Evolutionary conservation across 2,113 vertebrate genomes (phyloP), one percentile per base, ranked within the genome.

Genomic region (Sinocyclocheilus rhinocerous): DNA sequence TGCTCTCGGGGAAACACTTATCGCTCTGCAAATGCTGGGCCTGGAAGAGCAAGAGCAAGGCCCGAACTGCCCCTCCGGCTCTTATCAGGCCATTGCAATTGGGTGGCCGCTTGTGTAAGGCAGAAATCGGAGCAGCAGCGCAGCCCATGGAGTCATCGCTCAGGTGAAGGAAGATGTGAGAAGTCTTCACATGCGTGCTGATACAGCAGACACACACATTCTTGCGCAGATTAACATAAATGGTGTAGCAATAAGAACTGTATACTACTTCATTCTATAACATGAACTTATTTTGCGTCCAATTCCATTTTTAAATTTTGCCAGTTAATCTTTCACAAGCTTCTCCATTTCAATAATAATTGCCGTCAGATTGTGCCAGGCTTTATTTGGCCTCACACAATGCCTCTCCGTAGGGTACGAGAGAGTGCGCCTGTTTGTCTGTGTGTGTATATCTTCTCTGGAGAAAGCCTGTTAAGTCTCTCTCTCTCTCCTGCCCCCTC

Each of bases 331-430:
- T 73, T 52, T 59, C 50, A 61, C 55, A 48, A 84, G 82, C 67
- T 55, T 84, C 72, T 84, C 83, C 39, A 76, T 87, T 84, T 89
- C 55, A 65, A 84, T 61, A 88, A 83, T 79, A 85, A 88, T 75
- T 72, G 45, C 67, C 22, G 36, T 55, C 73, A 87, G 61, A 78
- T 88, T 78, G 24, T 22, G 52, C 16, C 45, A 39, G 36, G 12
- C 73, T 42, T 75, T 59, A 77, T 39, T 65, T 42, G 15, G 55
- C 70, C 57, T n/a, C 22, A 59, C 78, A 85, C 69, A 81, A 83
- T 84, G 16, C 6, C 65, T 76, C 75, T 83, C 36, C 9, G 9
- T 12, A 20, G 52, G 55, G 65, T 76, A 9, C n/a, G 13, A 78
- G 20, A 77, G 29, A 42, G 70, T 13, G 26, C 57, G 76, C 57